Evolutionary conservation across 2,113 vertebrate genomes (phyloP), one percentile per base, ranked within the genome.

Genomic region (Microcebus murinus): DNA sequence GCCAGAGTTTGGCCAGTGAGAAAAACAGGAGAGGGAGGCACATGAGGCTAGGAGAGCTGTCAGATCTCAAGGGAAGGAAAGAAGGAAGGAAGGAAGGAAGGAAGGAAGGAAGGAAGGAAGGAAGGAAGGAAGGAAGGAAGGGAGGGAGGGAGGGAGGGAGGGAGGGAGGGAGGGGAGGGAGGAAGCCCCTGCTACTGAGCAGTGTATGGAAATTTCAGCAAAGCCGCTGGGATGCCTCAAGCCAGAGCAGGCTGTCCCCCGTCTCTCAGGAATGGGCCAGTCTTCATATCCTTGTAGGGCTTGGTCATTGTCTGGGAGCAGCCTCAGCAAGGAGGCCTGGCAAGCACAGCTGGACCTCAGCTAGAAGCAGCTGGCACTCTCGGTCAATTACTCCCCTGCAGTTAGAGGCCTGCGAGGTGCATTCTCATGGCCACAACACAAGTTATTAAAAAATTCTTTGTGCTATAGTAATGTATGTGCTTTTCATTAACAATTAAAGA

Each of bases 401-500:
- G 81, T 27, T 20, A 42, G 59, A 76, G 76, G 21, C 61, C 77
- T 14, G 29, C 0, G 6, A 34, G 77, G 77, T 36, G 6, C 18
- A 1, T 11, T 65, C 76, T 39, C 39, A 4, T 0, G 0, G 2
- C 42, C 3, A 1, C 84, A 10, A 50, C 48, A 7, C 55, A 55
- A 61, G 13, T 76, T 21, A 12, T 17, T 10, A 15, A 20, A 48
- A 73, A 52, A 20, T 36, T 52, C 45, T 68, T 23, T 2, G 31
- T 50, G 87, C 57, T 4, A 0, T 7, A 63, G 55, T n/a, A 17
- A 88, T 65, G 5, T 29, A 21, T 52, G 86, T 15, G 18, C 39
- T 95, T 82, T 81, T 83, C 76, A 70, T 55, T 20, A 74, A 59
- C 36, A 73, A n/a, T 88, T 70, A 50, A 87, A 93, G 57, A 81